Conservation (phyloP, 2,113 vertebrate genomes). For the Pycnonotus jocosus region DNA sequence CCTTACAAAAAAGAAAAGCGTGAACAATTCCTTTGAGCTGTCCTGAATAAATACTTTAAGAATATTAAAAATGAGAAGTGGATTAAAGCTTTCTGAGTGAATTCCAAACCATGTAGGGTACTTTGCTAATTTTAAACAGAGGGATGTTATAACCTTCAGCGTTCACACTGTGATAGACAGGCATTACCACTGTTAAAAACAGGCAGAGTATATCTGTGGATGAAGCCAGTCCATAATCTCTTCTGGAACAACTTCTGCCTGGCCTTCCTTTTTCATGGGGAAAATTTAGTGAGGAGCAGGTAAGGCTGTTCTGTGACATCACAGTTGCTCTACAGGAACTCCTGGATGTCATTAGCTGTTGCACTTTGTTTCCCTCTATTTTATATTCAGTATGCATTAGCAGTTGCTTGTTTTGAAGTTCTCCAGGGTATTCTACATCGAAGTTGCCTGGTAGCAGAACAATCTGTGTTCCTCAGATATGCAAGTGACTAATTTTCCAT, state of each 20-base stretch:
- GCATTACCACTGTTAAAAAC: neutral
- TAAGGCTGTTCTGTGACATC: slow-evolving; percentile 43
- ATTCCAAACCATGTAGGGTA: neutral
- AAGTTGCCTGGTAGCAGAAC: slow-evolving; percentile 62
- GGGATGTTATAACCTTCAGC: neutral
- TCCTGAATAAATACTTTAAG: slow-evolving; percentile 54
- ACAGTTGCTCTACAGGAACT: slow-evolving; percentile 54
- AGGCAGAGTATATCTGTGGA: neutral
- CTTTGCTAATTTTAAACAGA: slow-evolving; percentile 43
- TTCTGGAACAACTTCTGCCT: neutral
- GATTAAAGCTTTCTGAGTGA: slow-evolving; percentile 40
- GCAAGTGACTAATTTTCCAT: slow-evolving; percentile 77
- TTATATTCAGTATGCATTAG: slow-evolving; percentile 49
- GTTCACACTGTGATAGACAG: neutral
- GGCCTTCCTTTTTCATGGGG: neutral
- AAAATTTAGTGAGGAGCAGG: slow-evolving; percentile 25
- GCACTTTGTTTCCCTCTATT: slow-evolving; percentile 41
- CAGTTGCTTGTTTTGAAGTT: slow-evolving; percentile 52
- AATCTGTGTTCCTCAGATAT: slow-evolving; percentile 75
- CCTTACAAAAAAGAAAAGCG: slow-evolving; percentile 40
- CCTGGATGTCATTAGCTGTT: slow-evolving; percentile 50
- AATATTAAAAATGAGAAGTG: slow-evolving; percentile 43
- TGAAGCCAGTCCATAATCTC: neutral
- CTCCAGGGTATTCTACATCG: slow-evolving; percentile 56
- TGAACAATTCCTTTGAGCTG: slow-evolving; percentile 39